A percentile compares a stretch with the other conserved stretches of the same genome.
phyloP scores from a whole-genome alignment of 1,140 invertebrate species.

The Onthophagus taurus region DNA sequence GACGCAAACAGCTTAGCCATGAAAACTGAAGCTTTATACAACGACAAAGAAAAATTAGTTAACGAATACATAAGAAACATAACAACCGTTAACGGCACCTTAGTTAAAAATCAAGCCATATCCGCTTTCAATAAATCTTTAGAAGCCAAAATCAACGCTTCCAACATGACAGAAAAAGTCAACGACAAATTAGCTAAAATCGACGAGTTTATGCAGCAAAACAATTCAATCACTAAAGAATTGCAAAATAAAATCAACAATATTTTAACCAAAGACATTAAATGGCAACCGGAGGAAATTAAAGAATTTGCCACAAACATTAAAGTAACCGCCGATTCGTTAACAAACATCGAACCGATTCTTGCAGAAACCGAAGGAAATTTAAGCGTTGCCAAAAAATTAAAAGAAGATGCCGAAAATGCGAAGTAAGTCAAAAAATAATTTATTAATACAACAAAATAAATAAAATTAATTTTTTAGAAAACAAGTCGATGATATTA shows the following conservation, averaged over 20 bases:
- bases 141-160: constrained; percentile 22
- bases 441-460: constrained; percentile 1
- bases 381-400: constrained; percentile 56
- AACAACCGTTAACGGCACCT: constrained; percentile 32
- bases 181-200: constrained; percentile 55
- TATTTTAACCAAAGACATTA: constrained; percentile 43
- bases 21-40: constrained; percentile 70
- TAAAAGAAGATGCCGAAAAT: constrained; percentile 66
- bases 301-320: constrained; percentile 72
- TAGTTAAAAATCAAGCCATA: constrained; percentile 27
- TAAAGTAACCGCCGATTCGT: constrained; percentile 69
- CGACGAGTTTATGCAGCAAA: constrained; percentile 62
- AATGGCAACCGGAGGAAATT: constrained; percentile 77
- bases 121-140: constrained; percentile 26
- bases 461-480: constrained; percentile 14
- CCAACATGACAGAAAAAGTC: constrained; percentile 42
- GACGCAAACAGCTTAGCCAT: constrained; percentile 77
- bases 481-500: constrained; percentile 12
- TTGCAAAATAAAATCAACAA: constrained; percentile 44
- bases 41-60: constrained; percentile 69
- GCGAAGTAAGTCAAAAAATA: constrained; percentile 52
- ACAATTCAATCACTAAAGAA: constrained; percentile 69
- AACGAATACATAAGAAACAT: constrained; percentile 55
- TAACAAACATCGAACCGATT: constrained; percentile 86
- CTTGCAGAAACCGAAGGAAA: constrained; percentile 75